Percentiles rank a stretch among this genome's conserved stretches.
Evolutionary conservation across 2,797 vertebrate genomes (phyloP).

Genomic region (Linurgus olivaceus): DNA sequence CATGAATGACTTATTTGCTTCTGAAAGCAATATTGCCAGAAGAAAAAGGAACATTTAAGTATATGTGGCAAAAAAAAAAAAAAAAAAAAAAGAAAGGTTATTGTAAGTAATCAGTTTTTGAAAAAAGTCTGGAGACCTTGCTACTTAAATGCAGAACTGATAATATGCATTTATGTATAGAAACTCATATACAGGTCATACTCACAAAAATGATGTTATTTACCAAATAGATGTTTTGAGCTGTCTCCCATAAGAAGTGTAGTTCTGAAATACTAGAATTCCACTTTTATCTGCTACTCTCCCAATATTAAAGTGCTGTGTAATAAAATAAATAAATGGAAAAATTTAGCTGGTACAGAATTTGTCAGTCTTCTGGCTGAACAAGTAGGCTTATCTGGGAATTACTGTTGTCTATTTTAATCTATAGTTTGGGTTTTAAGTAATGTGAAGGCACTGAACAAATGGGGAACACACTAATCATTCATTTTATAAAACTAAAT

Average conservation of each 20-base stretch:
- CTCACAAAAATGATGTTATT: neutral
- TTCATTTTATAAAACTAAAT: neutral
- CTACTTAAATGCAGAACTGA: neutral
- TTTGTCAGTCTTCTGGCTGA: neutral
- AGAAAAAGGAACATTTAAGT: neutral
- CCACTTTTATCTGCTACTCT: neutral
- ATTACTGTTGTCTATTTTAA: neutral
- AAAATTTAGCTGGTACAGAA: neutral
- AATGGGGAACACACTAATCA: accelerated
- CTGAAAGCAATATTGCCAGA: neutral
- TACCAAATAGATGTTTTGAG: neutral
- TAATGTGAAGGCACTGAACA: neutral
- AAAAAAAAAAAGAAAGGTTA: neutral
- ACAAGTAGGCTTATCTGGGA: neutral
- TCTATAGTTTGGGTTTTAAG: neutral
- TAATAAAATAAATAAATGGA: neutral
- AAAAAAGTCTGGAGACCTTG: neutral
- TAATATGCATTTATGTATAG: neutral
- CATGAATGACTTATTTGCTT: constrained; percentile 4
- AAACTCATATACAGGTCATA: neutral
- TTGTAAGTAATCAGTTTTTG: neutral
- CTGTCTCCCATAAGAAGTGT: neutral
- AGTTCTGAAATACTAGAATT: neutral
- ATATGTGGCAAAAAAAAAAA: neutral
- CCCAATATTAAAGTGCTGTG: neutral